A percentile compares a stretch with the other conserved stretches of the same genome.
Evolutionary conservation across 2,888 invertebrate genomes (phyloP).

Genomic region (Galerucella calmariensis): DNA sequence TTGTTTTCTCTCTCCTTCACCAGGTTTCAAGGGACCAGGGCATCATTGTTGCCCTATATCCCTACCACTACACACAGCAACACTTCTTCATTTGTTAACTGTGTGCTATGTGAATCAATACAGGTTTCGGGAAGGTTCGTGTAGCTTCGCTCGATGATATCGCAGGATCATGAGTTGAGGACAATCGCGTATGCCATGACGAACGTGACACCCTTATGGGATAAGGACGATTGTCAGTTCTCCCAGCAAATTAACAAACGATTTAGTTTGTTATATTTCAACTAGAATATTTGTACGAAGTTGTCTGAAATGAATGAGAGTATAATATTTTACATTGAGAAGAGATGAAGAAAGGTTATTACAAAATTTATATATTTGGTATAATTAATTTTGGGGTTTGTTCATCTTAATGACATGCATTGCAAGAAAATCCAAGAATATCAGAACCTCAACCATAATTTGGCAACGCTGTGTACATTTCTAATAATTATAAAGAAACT

Average conservation of each 20-base stretch:
- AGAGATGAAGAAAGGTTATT: too few species aligned
- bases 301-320: too few species aligned
- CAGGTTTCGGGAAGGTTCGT: slow-evolving; percentile 57
- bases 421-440: too few species aligned
- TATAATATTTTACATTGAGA: too few species aligned
- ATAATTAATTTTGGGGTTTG: too few species aligned
- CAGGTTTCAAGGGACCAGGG: slow-evolving; percentile 16
- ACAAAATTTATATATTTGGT: too few species aligned
- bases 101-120: slow-evolving; percentile 58
- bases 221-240: slow-evolving; percentile 31
- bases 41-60: slow-evolving; percentile 54
- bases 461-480: too few species aligned
- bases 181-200: slow-evolving; percentile 59
- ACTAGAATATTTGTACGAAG: not conserved
- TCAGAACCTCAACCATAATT: too few species aligned
- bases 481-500: too few species aligned
- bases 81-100: slow-evolving; percentile 64
- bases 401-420: too few species aligned
- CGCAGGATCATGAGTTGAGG: slow-evolving; percentile 56
- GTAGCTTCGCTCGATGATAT: slow-evolving; percentile 54
- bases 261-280: not conserved
- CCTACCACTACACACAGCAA: slow-evolving; percentile 48
- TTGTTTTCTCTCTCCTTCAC: slow-evolving; percentile 12
- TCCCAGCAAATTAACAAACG: slow-evolving; percentile 12
- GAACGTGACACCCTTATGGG: slow-evolving; percentile 49